Percentiles rank a stretch among this genome's conserved stretches.
Evolutionary conservation across 2,888 invertebrate species (phyloP).

Genomic region (Andrena minutula): DNA sequence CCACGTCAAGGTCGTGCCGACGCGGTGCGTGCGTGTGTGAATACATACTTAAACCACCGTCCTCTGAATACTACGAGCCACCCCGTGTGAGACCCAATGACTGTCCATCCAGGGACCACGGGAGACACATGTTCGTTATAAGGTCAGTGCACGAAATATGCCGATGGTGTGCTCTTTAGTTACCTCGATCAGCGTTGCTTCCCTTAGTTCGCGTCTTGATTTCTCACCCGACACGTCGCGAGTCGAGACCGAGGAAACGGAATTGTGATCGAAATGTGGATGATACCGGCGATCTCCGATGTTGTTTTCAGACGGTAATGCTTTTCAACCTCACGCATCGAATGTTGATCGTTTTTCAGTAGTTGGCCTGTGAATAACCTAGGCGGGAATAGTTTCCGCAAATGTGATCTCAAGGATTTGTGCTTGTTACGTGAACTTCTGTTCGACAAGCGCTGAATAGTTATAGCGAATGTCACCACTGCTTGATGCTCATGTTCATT

Average conservation of each 20-base stretch:
- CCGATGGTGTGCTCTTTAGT: constrained; percentile 38
- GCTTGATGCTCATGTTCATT: background rate
- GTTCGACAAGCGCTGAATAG: background rate
- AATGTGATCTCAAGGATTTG: background rate
- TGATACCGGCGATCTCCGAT: constrained; percentile 22
- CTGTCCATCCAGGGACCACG: constrained; percentile 84
- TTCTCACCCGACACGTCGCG: constrained; percentile 2
- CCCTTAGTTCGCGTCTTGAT: constrained; percentile 15
- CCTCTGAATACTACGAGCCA: constrained; percentile 69
- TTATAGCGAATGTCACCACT: background rate
- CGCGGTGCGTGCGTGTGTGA: constrained; percentile 70
- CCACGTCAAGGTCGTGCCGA: constrained; percentile 61
- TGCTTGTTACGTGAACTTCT: constrained; percentile 1
- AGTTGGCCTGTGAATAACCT: background rate
- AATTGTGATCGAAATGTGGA: constrained; percentile 35
- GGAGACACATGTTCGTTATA: constrained; percentile 85
- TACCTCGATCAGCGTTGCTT: constrained; percentile 23
- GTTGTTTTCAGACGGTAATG: constrained; percentile 35
- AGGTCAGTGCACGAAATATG: constrained; percentile 77
- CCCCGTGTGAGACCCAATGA: constrained; percentile 83
- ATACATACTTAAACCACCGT: constrained; percentile 59
- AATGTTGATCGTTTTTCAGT: background rate
- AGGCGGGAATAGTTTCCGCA: no score
- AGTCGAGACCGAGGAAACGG: background rate
- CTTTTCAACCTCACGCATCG: constrained; percentile 23